phyloP scores from a whole-genome alignment of 2,797 vertebrate species.

The Poecilia velifera region DNA sequence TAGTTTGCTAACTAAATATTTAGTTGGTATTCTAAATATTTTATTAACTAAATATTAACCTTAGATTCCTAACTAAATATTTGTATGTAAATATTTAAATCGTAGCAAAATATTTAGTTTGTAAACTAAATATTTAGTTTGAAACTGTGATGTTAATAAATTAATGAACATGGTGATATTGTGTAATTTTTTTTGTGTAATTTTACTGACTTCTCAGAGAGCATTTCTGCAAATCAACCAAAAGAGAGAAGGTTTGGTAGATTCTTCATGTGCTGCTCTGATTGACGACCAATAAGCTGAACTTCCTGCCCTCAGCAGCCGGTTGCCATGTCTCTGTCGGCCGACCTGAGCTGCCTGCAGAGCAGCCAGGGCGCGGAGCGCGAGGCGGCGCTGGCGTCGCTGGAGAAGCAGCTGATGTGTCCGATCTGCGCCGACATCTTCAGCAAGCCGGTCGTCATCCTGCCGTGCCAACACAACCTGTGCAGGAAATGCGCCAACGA shows the following conservation, averaged over 20 bases:
- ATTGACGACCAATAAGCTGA: no score
- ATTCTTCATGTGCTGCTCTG: no score
- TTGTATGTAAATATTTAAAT: not conserved
- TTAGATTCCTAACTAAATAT: not conserved
- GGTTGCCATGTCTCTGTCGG: constrained; percentile 71
- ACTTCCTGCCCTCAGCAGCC: constrained; percentile 2
- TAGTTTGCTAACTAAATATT: no score
- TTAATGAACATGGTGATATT: not conserved
- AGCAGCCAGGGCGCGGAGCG: constrained; percentile 45
- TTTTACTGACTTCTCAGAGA: not conserved
- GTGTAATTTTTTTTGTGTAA: no score
- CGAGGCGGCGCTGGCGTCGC: constrained; percentile 57
- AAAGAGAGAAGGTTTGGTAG: not conserved
- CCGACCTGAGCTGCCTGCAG: constrained; percentile 73
- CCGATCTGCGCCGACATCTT: constrained; percentile 97
- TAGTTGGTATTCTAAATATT: no score
- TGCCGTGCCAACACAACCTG: constrained; percentile 97
- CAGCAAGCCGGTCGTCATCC: constrained; percentile 94
- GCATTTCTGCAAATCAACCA: not conserved
- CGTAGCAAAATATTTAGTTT: not conserved
- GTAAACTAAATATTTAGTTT: not conserved
- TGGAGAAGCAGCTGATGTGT: constrained; percentile 84
- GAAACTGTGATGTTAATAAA: not conserved
- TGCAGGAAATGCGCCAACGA: constrained; percentile 85
- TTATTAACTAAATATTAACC: no score